Base-by-base conservation (phyloP, 2,888 invertebrate genomes). In the Ectemnius lituratus region DNA sequence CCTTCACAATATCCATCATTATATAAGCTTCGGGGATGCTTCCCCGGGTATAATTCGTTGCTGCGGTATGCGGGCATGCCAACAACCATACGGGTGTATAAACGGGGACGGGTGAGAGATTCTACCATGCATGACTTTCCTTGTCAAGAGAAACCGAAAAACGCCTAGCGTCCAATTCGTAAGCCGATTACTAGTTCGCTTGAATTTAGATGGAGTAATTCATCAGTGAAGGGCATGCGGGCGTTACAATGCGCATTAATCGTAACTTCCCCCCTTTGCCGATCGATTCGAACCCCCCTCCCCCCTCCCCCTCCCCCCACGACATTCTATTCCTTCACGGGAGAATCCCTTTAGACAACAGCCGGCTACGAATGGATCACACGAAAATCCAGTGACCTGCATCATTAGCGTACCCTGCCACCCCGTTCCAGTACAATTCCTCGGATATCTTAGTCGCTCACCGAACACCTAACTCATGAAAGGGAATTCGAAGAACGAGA, bases 1-100 rank as follows among this genome's bases (percentile, higher is more conserved):
- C 67, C 57, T 71, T 71, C 78, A 79, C 78, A 79, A 79, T 79
- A 76, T 79, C 78, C 70, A 73, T 80, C 76, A 77, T 80, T 80
- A 79, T 72, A 70, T 23, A 20, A 46, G 49, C 70, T 68, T 46
- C 69, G 70, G 67, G 70, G 75, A 69, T 75, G 70, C 28, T 69
- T 67, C 49, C 46, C 70, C 45, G 52, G 14, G 70, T 76, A 64
- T 79, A 76, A 80, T 79, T 80, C 79, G 76, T 68, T 69, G 74
- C 59, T 67, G 63, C 68, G 73, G 76, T 69, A 80, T 80, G 78
- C 79, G 79, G 79, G 79, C 71, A 78, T 46, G 66, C 20, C 75
- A 67, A 73, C 70, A 52, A 52, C 72, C 67, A 77, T 77, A 76
- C 71, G 68, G 76, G 23, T 20, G 20, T 23, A 23, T 23, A 23